phyloP scores from a whole-genome alignment of 2,113 vertebrate genomes.

The Polypterus senegalus region DNA sequence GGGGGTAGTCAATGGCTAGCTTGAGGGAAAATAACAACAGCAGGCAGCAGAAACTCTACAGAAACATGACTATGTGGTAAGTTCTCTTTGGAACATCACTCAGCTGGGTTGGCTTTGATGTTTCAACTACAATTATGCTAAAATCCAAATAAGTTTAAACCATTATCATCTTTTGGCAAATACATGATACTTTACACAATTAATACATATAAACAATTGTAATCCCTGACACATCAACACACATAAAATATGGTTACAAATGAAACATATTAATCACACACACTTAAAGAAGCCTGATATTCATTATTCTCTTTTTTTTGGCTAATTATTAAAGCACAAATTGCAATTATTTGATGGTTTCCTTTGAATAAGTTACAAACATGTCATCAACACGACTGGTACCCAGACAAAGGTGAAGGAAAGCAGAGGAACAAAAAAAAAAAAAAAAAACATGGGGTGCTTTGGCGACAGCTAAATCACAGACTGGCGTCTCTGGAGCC shows the following conservation, averaged over 20 bases:
- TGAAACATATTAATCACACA: too few relatives aligned
- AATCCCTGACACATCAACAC: neutral
- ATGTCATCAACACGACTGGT: slow-evolving; percentile 71
- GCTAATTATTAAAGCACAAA: slow-evolving; percentile 59
- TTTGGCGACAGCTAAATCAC: slow-evolving; percentile 83
- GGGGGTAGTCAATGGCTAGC: slow-evolving; percentile 84
- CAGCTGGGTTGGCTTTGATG: slow-evolving; percentile 86
- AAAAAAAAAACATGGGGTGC: slow-evolving; percentile 62
- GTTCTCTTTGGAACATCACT: slow-evolving; percentile 96
- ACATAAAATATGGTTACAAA: neutral
- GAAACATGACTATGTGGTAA: slow-evolving; percentile 88
- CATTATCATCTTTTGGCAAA: too few relatives aligned
- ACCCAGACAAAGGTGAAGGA: slow-evolving; percentile 21
- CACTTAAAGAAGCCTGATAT: neutral
- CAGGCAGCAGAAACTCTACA: slow-evolving; percentile 82
- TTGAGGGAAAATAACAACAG: slow-evolving; percentile 90
- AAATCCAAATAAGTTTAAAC: slow-evolving; percentile 62
- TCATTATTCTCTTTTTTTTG: slow-evolving; percentile 30
- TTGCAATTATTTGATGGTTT: slow-evolving; percentile 63
- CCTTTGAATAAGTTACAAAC: slow-evolving; percentile 69
- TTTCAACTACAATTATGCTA: slow-evolving; percentile 88
- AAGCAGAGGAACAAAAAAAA: too few relatives aligned
- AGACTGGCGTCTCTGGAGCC: slow-evolving; percentile 76
- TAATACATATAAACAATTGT: too few relatives aligned
- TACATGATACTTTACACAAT: too few relatives aligned